phyloP scores from a whole-genome alignment of 2,113 vertebrate species.

The Paramormyrops kingsleyae region DNA sequence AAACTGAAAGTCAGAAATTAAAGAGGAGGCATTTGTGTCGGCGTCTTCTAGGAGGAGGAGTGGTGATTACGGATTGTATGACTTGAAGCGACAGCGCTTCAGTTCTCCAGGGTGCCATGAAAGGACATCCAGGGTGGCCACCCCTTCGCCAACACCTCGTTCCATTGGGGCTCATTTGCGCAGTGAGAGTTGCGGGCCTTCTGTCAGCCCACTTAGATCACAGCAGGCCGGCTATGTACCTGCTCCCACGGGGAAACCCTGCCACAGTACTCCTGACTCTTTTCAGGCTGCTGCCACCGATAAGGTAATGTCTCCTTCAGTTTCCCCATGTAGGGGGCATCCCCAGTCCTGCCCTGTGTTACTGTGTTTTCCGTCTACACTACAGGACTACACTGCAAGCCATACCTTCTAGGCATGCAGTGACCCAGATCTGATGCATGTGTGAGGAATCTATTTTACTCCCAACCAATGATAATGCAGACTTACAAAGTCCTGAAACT shows the following conservation, averaged over 20 bases:
- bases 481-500: neutral
- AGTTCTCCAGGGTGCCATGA: slow-evolving; percentile 45
- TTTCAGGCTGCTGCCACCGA: slow-evolving; percentile 64
- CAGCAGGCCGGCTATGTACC: slow-evolving; percentile 39
- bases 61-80: slow-evolving; percentile 47
- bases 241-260: slow-evolving; percentile 42
- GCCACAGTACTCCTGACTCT: slow-evolving; percentile 38
- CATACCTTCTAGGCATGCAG: neutral
- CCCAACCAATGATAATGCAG: neutral
- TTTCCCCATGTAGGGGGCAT: neutral
- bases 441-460: neutral
- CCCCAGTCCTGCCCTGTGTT: neutral
- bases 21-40: slow-evolving; percentile 5
- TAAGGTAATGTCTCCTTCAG: slow-evolving; percentile 58
- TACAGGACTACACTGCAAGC: neutral
- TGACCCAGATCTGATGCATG: neutral
- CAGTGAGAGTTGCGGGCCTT: slow-evolving; percentile 38
- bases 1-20: neutral
- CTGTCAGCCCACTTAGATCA: slow-evolving; percentile 26
- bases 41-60: slow-evolving; percentile 65
- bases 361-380: neutral
- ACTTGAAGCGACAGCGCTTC: slow-evolving; percentile 70
- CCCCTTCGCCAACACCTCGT: slow-evolving; percentile 1
- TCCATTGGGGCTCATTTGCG: slow-evolving; percentile 59
- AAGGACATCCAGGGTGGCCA: neutral